Evolutionary conservation across 2,888 invertebrate species (phyloP), one percentile per base, ranked within the genome.

Genomic region (Andrena marginata): DNA sequence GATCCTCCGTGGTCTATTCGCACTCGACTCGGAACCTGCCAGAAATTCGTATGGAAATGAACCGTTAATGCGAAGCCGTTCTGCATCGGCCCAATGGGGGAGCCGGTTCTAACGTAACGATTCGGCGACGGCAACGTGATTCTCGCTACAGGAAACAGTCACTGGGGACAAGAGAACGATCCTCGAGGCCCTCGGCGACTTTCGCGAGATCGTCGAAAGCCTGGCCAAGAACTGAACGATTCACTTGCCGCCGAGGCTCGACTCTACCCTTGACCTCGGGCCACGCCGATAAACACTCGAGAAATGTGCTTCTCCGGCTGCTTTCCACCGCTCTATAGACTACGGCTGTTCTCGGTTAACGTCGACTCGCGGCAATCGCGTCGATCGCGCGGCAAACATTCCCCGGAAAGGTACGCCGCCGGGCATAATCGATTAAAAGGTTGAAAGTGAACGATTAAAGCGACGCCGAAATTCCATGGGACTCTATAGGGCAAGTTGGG

Each of bases 201-300:
- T 69, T 16, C 49, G 8, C 23, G n/a, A 42, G 69, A 5, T 54
- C 8, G 51, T 54, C 2, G 63, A 26, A 23, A 31, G 51, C 23
- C 33, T 10, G 31, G 29, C 4, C n/a, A 13, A 13, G 16, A 13
- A 10, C 69, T 23, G 56, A 79, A 79, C 62, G 77, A 77, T 86
- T 77, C 69, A 77, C 72, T 72, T 72, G 72, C 67, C 69, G 48
- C 69, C 67, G 67, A 75, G 77, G 83, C 72, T 72, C 68, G 31
- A 59, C 33, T 60, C 26, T 75, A 81, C 48, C 77, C 86, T 84
- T 85, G 86, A 81, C 85, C 86, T 60, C 83, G 10, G 26, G 56
- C 48, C 49, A 29, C 29, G 56, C 20, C 68, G 72, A 54, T 77
- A 16, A 76, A 59, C 49, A 23, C 26, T 16, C 16, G 49, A 35